Percentiles rank a stretch among this genome's conserved stretches.
Evolutionary conservation across 2,113 vertebrate genomes (phyloP).

Genomic region (Vanacampus margaritifer): DNA sequence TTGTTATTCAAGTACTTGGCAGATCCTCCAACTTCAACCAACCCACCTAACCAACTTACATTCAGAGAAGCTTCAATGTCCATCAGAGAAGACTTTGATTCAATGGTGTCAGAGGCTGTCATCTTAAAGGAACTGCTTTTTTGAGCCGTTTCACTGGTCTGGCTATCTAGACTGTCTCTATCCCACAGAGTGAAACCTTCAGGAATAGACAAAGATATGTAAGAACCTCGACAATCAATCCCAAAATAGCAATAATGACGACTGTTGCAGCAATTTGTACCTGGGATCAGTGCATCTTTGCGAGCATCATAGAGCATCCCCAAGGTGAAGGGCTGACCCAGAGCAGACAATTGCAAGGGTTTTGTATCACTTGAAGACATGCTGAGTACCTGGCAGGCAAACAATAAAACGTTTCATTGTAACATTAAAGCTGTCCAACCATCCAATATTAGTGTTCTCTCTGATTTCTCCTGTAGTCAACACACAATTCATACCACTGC

Average conservation of each 20-base stretch:
- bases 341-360: background rate
- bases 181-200: slow-evolving; percentile 6
- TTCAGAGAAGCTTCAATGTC: slow-evolving; percentile 4
- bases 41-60: background rate
- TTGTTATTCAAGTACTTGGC: slow-evolving; percentile 5
- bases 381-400: background rate
- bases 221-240: too few species aligned
- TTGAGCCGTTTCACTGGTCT: background rate
- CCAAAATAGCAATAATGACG: background rate
- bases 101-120: slow-evolving; percentile 1
- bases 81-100: slow-evolving; percentile 3
- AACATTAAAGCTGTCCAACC: too few species aligned
- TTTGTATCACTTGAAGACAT: background rate
- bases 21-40: slow-evolving; percentile 5
- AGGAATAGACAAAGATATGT: background rate
- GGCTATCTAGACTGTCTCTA: background rate
- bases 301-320: slow-evolving; percentile 1
- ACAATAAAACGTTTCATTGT: background rate
- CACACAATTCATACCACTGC: too few species aligned
- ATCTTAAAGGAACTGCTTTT: slow-evolving; percentile 4
- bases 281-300: background rate
- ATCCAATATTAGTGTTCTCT: too few species aligned
- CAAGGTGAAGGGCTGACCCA: slow-evolving; percentile 2
- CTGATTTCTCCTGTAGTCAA: background rate
- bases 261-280: background rate